These are phyloP conservation scores for Phylloscopus collybita DNA, from an alignment of 2,797 vertebrate genomes.

Conservation along the genomic window DNA sequence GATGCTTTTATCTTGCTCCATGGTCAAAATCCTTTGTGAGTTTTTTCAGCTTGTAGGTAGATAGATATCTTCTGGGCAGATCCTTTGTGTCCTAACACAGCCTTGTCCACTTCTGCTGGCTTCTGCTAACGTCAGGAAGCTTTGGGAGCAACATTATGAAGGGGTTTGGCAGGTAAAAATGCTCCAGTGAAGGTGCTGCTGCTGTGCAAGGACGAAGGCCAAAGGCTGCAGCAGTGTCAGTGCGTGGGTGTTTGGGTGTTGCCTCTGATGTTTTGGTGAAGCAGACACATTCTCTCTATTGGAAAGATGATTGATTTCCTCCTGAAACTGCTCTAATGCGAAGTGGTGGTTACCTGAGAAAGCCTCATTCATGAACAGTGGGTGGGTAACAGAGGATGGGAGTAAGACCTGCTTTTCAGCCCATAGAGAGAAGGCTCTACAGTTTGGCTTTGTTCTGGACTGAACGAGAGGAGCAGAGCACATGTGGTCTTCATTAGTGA, in stretches of 20 bases:
- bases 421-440: not conserved
- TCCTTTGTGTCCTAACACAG: not conserved
- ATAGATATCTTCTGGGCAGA: not conserved
- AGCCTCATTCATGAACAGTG: conserved; percentile 34
- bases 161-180: not conserved
- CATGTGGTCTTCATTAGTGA: conserved; percentile 60
- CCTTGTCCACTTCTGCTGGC: not conserved
- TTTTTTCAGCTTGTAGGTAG: not conserved
- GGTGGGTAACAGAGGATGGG: not conserved
- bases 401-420: not conserved
- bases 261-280: not conserved
- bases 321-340: not conserved
- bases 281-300: not conserved
- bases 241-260: not conserved
- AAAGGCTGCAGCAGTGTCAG: not conserved
- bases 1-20: not conserved
- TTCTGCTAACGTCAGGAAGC: not conserved
- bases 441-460: conserved; percentile 53
- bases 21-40: not conserved
- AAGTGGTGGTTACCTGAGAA: conserved; percentile 30
- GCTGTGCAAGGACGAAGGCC: not conserved
- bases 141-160: not conserved
- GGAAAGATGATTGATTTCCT: conserved; percentile 4
- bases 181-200: not conserved
- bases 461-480: not conserved